Percentiles rank a stretch among this genome's conserved stretches.
Evolutionary conservation across 2,797 vertebrate genomes (phyloP).

Genomic region (Chloroceryle amazona): DNA sequence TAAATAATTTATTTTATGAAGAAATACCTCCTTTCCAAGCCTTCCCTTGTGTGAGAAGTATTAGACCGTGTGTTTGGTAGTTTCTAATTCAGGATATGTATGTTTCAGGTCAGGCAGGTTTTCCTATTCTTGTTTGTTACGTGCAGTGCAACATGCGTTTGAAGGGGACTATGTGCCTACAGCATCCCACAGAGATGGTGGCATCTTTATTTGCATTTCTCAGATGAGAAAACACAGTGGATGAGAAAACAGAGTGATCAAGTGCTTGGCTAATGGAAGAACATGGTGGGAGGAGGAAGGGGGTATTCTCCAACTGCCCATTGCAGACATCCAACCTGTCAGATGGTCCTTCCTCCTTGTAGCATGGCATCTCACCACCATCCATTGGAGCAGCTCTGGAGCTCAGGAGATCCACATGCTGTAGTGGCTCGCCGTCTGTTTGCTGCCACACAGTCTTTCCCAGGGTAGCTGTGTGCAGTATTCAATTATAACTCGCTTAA

Average conservation of each 20-base stretch:
- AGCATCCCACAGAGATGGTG: not conserved
- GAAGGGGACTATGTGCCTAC: not conserved
- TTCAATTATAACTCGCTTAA: not conserved
- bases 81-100: not conserved
- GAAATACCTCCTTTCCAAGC: not conserved
- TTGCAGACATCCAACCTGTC: not conserved
- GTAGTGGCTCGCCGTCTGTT: not conserved
- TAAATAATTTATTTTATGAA: not conserved
- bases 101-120: not conserved
- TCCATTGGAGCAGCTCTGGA: not conserved
- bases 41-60: not conserved
- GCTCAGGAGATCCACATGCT: not conserved
- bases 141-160: not conserved
- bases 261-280: not conserved
- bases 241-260: fast-evolving
- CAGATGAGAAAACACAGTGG: not conserved
- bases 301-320: fast-evolving
- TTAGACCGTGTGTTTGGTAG: not conserved
- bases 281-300: not conserved
- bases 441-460: not conserved
- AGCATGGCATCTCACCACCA: not conserved
- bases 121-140: not conserved
- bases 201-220: not conserved
- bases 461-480: not conserved
- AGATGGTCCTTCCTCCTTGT: not conserved